A percentile compares a stretch with the other conserved stretches of the same genome.
Evolutionary conservation across 2,797 vertebrate species (phyloP).

Genomic region (Emys orbicularis): DNA sequence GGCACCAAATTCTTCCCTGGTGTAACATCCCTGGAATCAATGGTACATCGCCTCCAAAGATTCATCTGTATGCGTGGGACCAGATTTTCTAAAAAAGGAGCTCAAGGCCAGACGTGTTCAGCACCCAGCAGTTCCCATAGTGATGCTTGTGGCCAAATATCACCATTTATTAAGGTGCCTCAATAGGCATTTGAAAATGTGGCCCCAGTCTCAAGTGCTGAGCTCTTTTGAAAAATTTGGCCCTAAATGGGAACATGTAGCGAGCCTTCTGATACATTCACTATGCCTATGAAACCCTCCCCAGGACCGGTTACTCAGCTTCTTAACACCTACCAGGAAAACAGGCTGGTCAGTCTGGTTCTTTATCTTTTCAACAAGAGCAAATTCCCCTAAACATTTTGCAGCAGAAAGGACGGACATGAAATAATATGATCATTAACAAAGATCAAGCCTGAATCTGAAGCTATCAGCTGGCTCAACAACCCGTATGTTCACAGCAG

Average conservation of each 20-base stretch:
- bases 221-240: neutral
- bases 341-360: neutral
- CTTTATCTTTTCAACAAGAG: neutral
- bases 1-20: neutral
- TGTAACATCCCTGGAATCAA: neutral
- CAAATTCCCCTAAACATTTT: neutral
- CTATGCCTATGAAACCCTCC: neutral
- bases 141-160: neutral
- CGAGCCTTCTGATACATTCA: neutral
- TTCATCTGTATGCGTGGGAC: neutral
- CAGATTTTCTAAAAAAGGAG: neutral
- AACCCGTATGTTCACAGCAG: neutral
- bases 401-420: neutral
- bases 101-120: neutral
- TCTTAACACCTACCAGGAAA: neutral
- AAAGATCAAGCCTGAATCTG: neutral
- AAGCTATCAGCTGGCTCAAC: neutral
- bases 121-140: neutral
- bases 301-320: neutral
- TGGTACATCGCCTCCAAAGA: neutral
- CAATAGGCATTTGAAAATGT: neutral
- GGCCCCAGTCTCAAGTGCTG: neutral
- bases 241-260: neutral
- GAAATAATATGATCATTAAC: neutral
- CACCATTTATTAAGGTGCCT: neutral